Base-by-base conservation (phyloP, 2,888 invertebrate genomes). In the Agrotis puta region DNA sequence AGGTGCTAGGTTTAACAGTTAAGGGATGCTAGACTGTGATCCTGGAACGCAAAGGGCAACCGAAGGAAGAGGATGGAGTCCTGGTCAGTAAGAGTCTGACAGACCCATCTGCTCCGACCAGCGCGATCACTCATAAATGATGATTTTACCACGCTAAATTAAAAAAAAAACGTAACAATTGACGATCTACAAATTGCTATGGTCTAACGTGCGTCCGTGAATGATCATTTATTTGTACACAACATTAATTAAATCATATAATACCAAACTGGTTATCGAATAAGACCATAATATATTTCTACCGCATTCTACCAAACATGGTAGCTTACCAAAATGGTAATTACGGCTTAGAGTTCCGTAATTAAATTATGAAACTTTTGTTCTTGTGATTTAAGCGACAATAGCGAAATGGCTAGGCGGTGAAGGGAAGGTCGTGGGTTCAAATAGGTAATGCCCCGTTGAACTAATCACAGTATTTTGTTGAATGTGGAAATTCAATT, bases 261-360 rank as follows among this genome's bases (percentile, higher is more conserved):
- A 85, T 76, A 24, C 39, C 48, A 64, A 64, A 81, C 82, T 48
- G 47, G 82, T 76, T 77, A 65, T 70, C 70, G 27, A 72, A 65
- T 67, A 74, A 45, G 64, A 47, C 85, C 81, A 82, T 85, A 85
- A 74, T 74, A 62, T 70, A 70, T 47, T 59, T 74, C 85, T 79
- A 76, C 85, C 84, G 82, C 85, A 82, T 85, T 85, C 82, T 78
- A 66, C 50, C 74, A 67, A 74, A 59, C 57, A 74, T 76, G 77
- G 81, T 77, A 77, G 64, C 63, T 69, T 74, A 82, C 82, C 75
- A 62, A 84, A 84, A 87, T 81, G 86, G 87, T 66, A 67, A 87
- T 81, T 82, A 67, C 70, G 24, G 65, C 54, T 48, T 79, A 73
- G 78, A 62, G 82, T 79, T 82, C 84, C 82, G 64, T 81, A 74